Percentiles rank a stretch among this genome's conserved stretches.
phyloP scores from a whole-genome alignment of 2,888 invertebrate species.

The Periphyllus acericola region DNA sequence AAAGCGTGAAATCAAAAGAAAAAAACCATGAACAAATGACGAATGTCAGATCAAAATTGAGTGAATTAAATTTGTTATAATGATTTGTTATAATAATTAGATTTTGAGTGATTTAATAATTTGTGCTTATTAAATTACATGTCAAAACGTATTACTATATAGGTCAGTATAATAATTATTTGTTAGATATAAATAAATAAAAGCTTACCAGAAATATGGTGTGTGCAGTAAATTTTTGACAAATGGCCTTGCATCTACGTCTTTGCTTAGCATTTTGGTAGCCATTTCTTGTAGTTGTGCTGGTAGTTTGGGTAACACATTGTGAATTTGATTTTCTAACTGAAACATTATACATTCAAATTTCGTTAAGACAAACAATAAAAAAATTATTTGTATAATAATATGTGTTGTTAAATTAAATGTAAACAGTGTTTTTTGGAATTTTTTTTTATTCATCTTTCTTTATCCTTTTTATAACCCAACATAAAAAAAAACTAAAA shows the following conservation, averaged over 20 bases:
- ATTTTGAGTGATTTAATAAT: too few relatives aligned
- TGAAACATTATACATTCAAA: constrained; percentile 68
- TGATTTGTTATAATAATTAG: too few relatives aligned
- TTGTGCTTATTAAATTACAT: too few relatives aligned
- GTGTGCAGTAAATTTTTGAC: constrained; percentile 90
- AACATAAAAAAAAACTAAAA: too few relatives aligned
- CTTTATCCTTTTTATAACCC: not conserved
- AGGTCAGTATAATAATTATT: too few relatives aligned
- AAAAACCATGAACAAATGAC: too few relatives aligned
- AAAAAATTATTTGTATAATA: not conserved
- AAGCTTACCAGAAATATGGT: constrained; percentile 86
- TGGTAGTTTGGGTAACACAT: constrained; percentile 83
- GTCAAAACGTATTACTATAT: too few relatives aligned
- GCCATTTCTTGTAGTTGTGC: constrained; percentile 88
- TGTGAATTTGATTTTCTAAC: constrained; percentile 85
- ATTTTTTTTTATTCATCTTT: not conserved
- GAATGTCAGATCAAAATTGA: too few relatives aligned
- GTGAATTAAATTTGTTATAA: too few relatives aligned
- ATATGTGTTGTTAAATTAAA: too few relatives aligned
- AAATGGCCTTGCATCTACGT: constrained; percentile 87
- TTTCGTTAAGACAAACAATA: constrained; percentile 24
- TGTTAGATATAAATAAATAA: not conserved
- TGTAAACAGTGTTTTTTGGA: too few relatives aligned
- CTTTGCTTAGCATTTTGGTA: constrained; percentile 80
- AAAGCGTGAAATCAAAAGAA: too few relatives aligned